Percentiles rank a stretch among this genome's conserved stretches.
Conservation (phyloP, 1,140 invertebrate species). For the Diabrotica undecimpunctata region DNA sequence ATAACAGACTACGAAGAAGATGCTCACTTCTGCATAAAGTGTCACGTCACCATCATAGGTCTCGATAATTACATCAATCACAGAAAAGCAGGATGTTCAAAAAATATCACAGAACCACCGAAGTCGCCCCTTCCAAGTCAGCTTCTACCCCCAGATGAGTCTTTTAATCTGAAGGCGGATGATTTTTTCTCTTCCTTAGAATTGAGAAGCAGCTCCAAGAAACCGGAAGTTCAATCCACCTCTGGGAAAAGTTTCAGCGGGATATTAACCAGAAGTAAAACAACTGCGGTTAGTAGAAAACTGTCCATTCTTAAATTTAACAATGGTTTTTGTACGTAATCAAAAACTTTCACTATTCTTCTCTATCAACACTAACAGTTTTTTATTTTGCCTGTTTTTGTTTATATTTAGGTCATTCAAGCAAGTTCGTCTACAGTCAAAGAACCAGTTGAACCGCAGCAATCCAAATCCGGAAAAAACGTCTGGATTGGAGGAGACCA, state of each 20-base stretch:
- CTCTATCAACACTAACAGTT: neutral
- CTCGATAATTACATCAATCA: slow-evolving; percentile 79
- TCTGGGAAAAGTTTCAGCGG: slow-evolving; percentile 49
- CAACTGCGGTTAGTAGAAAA: slow-evolving; percentile 38
- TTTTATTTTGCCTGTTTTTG: neutral
- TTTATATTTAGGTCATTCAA: slow-evolving; percentile 29
- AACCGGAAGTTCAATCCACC: slow-evolving; percentile 42
- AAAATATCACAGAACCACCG: slow-evolving; percentile 42
- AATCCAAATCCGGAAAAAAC: slow-evolving; percentile 50
- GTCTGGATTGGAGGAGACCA: slow-evolving; percentile 60
- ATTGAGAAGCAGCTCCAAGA: slow-evolving; percentile 70
- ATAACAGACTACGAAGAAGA: slow-evolving; percentile 67
- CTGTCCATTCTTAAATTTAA: neutral
- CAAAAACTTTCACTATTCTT: too few relatives aligned
- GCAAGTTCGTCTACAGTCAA: slow-evolving; percentile 29
- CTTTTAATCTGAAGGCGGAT: slow-evolving; percentile 66
- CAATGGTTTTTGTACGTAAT: too few relatives aligned
- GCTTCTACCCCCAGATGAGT: slow-evolving; percentile 37
- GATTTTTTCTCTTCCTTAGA: slow-evolving; percentile 83
- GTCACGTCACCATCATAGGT: slow-evolving; percentile 70
- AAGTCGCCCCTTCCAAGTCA: slow-evolving; percentile 48
- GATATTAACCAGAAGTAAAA: slow-evolving; percentile 48
- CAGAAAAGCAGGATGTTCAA: slow-evolving; percentile 61
- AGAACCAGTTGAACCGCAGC: slow-evolving; percentile 40
- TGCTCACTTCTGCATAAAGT: slow-evolving; percentile 81